Base-by-base conservation (phyloP, 1,140 invertebrate genomes). In the Tetraneura akinire region DNA sequence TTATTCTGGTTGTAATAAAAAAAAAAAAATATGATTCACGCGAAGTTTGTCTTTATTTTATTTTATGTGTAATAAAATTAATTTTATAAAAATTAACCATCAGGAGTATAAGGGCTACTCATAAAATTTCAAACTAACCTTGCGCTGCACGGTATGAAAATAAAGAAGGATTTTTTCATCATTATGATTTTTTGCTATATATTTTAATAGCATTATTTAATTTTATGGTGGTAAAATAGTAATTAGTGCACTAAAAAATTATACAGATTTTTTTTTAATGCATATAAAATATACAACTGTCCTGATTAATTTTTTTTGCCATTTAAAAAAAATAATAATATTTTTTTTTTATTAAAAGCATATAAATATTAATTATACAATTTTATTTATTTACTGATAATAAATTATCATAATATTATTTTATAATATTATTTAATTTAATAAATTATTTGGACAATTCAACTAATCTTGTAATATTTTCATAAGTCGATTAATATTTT, bases 151-250 rank as follows among this genome's bases (percentile, higher is more conserved):
- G 47, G 13, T 68, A 47, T 68, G 13, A 0, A 45, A 66, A 68
- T 47, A 45, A 68, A 68, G 6, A 23, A 68, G 8, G 26, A 23
- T 23, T 68, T 68, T 23, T 21, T 47, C 21, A 45, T 68, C 5
- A 47, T 68, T 68, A 45, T 47, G 3, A 37, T 47, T 45, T 37
- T 66, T 21, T 64, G n/a, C 4, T 23, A 47, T 23, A 47, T 47
- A 68, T 23, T 68, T 23, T 47, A 68, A 45, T n/a, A 13, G 37
- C 32, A 66, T 68, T 23, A 68, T 47, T 68, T 47, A 26, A 21
- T n/a, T 23, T 68, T 16, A 64, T 68, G 42, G 42, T 47, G 42
- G 42, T 3, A 47, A 68, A 47, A 68, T 68, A 16, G 13, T 18
- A 68, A 68, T 47, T 47, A 68, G 21, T 47, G 66, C 21, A 18